Base-by-base conservation (phyloP, 2,888 invertebrate species). In the Reticulitermes lucifugus region DNA sequence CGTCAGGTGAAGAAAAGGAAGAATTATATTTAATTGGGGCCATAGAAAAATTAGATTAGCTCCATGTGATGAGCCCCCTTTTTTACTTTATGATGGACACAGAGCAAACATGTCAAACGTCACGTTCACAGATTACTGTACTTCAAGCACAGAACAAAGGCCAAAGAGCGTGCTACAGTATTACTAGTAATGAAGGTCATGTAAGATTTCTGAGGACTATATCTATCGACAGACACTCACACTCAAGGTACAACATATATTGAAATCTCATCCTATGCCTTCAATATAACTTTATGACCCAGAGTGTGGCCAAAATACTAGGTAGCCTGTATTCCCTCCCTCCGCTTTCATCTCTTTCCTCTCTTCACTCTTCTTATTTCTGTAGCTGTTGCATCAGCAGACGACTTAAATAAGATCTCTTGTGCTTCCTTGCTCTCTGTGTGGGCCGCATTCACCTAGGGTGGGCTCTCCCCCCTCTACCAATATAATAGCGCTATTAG, bases 401-500 rank as follows among this genome's bases (percentile, higher is more conserved):
- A 73, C 35, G 73, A 73, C 35, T 46, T 77, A 77, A 77, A 51
- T 77, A 77, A 77, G 77, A 77, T 77, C 70, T 81, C 80, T 55
- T 80, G 35, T 80, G 60, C 80, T 80, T 80, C 55, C 60, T 60
- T 60, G 41, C 83, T 75, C 81, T 86, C 83, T 85, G 86, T 86
- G 86, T 86, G 86, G 86, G 86, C 86, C 86, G 55, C 59, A 22
- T 65, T 51, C 73, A 51, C 73, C 84, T 73, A 71, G 81, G 84
- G 80, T 70, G 80, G 84, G 70, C 80, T 29, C 77, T 71, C 77
- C 83, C 79, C 83, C 60, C 80, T 80, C 79, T 75, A 51, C 71
- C 65, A 55, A 79, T 83, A 77, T 86, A 86, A 86, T 86, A 85
- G 86, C 84, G 85, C 86, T 85, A 86, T 86, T 86, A 86, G 85